Evolutionary conservation across 1,140 invertebrate genomes (phyloP), one percentile per base, ranked within the genome.

Genomic region (Ooceraea biroi): DNA sequence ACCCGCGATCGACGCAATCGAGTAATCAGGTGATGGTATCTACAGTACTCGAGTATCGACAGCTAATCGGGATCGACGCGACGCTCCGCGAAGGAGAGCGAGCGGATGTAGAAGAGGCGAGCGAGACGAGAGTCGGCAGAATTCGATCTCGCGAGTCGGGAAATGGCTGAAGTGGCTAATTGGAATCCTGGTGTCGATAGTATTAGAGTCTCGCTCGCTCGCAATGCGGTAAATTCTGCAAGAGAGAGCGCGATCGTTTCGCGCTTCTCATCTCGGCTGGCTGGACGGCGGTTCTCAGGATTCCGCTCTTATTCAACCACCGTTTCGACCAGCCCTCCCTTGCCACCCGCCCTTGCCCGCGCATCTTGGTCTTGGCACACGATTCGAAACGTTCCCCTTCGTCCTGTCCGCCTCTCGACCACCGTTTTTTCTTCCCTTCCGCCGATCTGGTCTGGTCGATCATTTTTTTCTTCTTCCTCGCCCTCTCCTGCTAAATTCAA

Each of bases 81-180:
- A 27, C 12, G 41, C 14, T 17, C 30, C 48, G 14, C 30, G 14
- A 55, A 46, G 27, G 55, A 17, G 14, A 0, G n/a, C 22, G 44
- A 61, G 57, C 25, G 48, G n/a, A 27, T 27, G 41, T 17, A 55
- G 41, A 22, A 46, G 27, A 46, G 25, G 17, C 17, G 44, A 7
- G 22, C 36, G 46, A 19, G 30, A 46, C 30, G 65, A 58, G 65
- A 41, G 50, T 50, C 61, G 74, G 22, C 48, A 25, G 48, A 52
- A 44, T 78, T 78, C 63, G 76, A 78, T 68, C n/a, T 44, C 27
- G 27, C 22, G n/a, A 68, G 25, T 72, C 48, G 50, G 27, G 41
- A 87, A 87, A 88, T 88, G 85, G 52, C 36, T 71, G 66, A 76
- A 88, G 36, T 84, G 86, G 58, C 66, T 87, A 87, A 86, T 86